Conservation (phyloP, 2,888 invertebrate genomes). For the Cephus pulcher region DNA sequence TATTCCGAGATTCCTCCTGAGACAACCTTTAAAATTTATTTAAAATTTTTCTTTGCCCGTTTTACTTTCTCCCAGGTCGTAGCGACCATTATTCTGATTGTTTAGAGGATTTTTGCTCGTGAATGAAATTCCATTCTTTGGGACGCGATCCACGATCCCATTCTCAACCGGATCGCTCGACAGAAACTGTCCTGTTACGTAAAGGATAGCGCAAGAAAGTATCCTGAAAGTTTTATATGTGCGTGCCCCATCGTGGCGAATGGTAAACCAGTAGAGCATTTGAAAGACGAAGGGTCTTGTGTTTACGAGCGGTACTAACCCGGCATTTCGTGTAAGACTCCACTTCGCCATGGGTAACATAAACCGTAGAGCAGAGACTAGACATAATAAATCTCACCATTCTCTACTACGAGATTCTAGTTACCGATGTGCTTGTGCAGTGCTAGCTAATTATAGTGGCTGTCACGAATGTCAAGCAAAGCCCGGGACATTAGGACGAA, state of each 20-base stretch:
- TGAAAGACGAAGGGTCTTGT: neutral
- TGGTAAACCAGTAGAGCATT: neutral
- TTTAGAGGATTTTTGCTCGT: neutral
- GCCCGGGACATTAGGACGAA: neutral
- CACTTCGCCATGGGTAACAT: conserved; percentile 8
- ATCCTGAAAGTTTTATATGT: neutral
- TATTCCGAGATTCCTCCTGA: neutral
- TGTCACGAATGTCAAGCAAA: neutral
- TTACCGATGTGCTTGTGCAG: conserved; percentile 1
- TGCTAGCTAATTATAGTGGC: neutral
- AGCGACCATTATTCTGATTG: neutral
- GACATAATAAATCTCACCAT: neutral
- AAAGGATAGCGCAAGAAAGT: neutral
- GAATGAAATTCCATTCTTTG: neutral
- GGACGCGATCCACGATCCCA: neutral
- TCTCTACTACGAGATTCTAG: neutral
- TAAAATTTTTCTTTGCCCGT: neutral
- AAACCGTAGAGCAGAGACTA: conserved; percentile 5
- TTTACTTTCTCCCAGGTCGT: neutral
- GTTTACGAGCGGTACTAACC: conserved; percentile 4
- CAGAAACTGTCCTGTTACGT: neutral
- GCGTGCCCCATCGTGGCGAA: neutral
- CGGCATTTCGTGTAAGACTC: conserved; percentile 1
- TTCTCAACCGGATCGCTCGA: neutral
- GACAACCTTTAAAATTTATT: neutral